These are phyloP conservation scores for Symphodus melops DNA, from an alignment of 2,113 vertebrate genomes.

Conservation along the genomic window DNA sequence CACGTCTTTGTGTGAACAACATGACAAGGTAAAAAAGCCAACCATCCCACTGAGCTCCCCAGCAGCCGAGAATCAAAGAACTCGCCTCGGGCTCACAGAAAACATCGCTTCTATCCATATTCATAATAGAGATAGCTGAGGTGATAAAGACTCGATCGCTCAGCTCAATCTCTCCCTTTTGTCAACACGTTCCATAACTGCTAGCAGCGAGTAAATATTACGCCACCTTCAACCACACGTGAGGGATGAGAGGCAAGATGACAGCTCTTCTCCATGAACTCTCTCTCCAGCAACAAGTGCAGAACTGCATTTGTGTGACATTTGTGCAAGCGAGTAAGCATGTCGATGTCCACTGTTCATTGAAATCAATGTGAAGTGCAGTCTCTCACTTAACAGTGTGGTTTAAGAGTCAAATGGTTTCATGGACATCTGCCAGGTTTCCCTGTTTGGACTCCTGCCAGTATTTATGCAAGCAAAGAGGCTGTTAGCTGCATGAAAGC, in stretches of 20 bases:
- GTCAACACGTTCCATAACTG: slow-evolving; percentile 55
- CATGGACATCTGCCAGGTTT: slow-evolving; percentile 72
- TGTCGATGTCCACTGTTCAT: slow-evolving; percentile 45
- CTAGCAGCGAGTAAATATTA: slow-evolving; percentile 34
- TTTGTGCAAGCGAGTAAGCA: background rate
- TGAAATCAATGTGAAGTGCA: slow-evolving; percentile 64
- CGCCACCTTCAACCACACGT: slow-evolving; percentile 40
- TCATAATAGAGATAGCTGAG: slow-evolving; percentile 62
- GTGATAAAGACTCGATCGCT: slow-evolving; percentile 52
- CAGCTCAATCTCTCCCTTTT: slow-evolving; percentile 43
- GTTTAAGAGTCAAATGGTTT: slow-evolving; percentile 73
- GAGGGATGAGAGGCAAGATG: slow-evolving; percentile 42
- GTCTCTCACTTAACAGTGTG: slow-evolving; percentile 69
- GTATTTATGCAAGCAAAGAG: slow-evolving; percentile 67
- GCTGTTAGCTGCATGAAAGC: slow-evolving; percentile 53
- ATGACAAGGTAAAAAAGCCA: slow-evolving; percentile 68
- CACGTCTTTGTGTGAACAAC: slow-evolving; percentile 67
- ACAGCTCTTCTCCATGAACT: slow-evolving; percentile 27
- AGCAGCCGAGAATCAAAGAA: slow-evolving; percentile 73
- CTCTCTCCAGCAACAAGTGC: slow-evolving; percentile 47
- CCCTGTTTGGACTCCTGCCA: slow-evolving; percentile 66
- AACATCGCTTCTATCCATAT: slow-evolving; percentile 72
- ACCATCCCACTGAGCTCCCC: slow-evolving; percentile 67
- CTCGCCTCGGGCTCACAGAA: slow-evolving; percentile 63
- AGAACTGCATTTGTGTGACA: slow-evolving; percentile 44